Evolutionary conservation across 2,797 vertebrate species (phyloP).

Genomic region (Betta splendens): DNA sequence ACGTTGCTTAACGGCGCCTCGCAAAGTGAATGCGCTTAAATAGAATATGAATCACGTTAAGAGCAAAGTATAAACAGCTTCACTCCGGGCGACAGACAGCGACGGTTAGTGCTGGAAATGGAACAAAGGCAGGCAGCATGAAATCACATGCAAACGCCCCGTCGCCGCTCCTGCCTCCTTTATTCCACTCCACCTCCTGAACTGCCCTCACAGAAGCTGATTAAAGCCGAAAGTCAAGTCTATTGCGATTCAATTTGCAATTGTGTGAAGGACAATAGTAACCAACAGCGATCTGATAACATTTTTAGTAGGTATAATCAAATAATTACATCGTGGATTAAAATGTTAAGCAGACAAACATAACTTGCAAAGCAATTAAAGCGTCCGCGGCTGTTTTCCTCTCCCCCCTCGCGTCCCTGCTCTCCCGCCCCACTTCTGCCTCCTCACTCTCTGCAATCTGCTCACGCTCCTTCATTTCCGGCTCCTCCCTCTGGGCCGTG

Average conservation of each 20-base stretch:
- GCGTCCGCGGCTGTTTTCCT: not conserved
- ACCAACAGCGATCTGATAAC: constrained; percentile 35
- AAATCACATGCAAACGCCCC: constrained; percentile 39
- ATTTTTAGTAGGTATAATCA: constrained; percentile 41
- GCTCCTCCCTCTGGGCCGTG: not conserved
- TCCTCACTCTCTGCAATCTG: not conserved
- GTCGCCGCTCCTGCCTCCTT: constrained; percentile 13
- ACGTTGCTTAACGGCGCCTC: constrained; percentile 55
- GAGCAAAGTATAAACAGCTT: constrained; percentile 60
- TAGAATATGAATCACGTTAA: constrained; percentile 58
- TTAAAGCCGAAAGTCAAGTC: constrained; percentile 21
- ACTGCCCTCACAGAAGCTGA: constrained; percentile 25
- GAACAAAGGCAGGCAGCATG: constrained; percentile 40
- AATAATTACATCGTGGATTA: constrained; percentile 49
- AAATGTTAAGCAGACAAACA: constrained; percentile 44
- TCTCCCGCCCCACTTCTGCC: constrained; percentile 1
- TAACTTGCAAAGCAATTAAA: constrained; percentile 31
- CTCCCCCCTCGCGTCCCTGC: constrained; percentile 9
- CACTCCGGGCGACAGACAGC: constrained; percentile 39
- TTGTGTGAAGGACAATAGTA: constrained; percentile 25
- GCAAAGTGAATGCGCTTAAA: constrained; percentile 62
- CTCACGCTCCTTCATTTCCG: not conserved
- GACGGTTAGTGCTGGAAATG: constrained; percentile 34
- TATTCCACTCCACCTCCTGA: not conserved
- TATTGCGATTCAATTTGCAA: constrained; percentile 23